phyloP scores from a whole-genome alignment of 2,113 vertebrate genomes.

The Myrmophylax atrothorax region DNA sequence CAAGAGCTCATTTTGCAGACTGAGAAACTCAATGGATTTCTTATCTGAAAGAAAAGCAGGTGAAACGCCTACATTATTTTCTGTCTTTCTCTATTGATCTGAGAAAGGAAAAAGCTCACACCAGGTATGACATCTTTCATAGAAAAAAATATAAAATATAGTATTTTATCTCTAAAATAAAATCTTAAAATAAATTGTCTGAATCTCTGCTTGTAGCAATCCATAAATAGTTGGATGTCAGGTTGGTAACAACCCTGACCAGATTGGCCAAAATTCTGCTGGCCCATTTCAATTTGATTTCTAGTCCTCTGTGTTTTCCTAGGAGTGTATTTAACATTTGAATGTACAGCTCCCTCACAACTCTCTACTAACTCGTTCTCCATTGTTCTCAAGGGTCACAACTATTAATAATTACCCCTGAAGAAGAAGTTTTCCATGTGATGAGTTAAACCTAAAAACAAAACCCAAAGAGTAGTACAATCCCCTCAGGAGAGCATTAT shows the following conservation, averaged over 20 bases:
- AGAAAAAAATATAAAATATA: neutral
- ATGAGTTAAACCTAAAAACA: conserved; percentile 64
- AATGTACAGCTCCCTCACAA: neutral
- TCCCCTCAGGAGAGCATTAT: conserved; percentile 49
- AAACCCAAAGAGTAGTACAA: conserved; percentile 27
- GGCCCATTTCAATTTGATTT: neutral
- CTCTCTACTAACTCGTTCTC: neutral
- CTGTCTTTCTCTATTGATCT: neutral
- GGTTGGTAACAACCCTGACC: neutral
- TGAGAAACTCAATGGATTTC: conserved; percentile 2
- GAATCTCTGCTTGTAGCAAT: neutral
- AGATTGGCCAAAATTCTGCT: neutral
- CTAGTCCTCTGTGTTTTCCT: neutral
- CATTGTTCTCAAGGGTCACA: conserved; percentile 7
- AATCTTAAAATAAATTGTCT: neutral
- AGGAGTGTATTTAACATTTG: neutral
- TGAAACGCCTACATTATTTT: neutral
- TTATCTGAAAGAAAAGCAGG: neutral
- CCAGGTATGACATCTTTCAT: neutral
- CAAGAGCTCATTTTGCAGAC: neutral
- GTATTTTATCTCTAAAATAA: neutral
- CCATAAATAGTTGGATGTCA: neutral
- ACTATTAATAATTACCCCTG: conserved; percentile 32
- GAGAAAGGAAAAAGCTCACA: neutral
- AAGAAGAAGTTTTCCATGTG: conserved; percentile 11